phyloP scores from a whole-genome alignment of 1,140 invertebrate species.

The Formica exsecta region DNA sequence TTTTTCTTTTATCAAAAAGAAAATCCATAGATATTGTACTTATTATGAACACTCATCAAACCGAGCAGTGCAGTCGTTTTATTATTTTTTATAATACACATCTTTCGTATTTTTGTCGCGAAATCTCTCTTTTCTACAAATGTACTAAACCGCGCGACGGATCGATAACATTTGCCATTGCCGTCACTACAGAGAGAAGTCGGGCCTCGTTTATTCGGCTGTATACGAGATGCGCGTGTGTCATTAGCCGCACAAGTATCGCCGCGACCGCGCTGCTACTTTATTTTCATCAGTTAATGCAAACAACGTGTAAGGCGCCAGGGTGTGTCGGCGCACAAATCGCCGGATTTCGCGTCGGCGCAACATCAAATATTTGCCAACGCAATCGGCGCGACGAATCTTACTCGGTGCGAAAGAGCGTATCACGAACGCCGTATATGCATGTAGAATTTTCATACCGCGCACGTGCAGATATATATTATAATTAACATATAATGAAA shows the following conservation, averaged over 20 bases:
- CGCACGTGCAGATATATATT: background rate
- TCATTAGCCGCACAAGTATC: constrained; percentile 48
- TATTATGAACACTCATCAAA: background rate
- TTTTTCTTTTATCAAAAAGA: background rate
- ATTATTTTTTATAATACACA: no score
- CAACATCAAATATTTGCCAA: constrained; percentile 70
- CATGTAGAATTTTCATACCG: background rate
- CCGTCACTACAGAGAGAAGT: background rate
- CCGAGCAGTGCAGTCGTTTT: background rate
- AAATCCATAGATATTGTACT: background rate
- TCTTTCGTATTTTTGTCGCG: background rate
- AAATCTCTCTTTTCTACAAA: background rate
- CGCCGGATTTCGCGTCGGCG: constrained; percentile 58
- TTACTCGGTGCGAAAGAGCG: constrained; percentile 64
- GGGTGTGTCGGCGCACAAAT: constrained; percentile 47
- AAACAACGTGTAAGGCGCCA: constrained; percentile 53
- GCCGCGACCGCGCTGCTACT: background rate
- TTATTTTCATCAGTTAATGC: constrained; percentile 69
- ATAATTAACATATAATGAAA: constrained; percentile 14
- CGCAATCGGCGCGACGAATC: constrained; percentile 67
- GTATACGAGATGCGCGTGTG: constrained; percentile 1
- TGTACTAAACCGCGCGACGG: background rate
- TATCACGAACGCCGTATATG: constrained; percentile 36
- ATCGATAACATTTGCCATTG: constrained; percentile 52
- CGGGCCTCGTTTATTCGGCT: constrained; percentile 33